Conservation (phyloP, 2,797 vertebrate species). For the Eutrigla gurnardus region DNA sequence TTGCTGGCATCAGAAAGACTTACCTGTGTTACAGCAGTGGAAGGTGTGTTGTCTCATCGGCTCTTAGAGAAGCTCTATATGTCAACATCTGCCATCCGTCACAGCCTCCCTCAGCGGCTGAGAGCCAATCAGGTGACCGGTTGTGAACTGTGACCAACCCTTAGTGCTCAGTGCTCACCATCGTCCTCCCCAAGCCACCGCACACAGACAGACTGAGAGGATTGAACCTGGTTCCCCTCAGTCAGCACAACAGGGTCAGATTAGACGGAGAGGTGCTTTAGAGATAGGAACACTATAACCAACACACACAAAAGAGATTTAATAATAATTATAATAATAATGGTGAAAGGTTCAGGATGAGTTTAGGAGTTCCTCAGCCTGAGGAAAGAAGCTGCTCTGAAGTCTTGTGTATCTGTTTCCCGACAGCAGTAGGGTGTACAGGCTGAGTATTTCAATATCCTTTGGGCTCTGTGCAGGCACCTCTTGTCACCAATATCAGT, state of each 20-base stretch:
- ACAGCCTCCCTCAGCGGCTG: background rate
- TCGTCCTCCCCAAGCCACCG: background rate
- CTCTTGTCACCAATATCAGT: too few relatives aligned
- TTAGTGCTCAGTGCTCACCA: background rate
- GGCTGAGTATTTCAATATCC: too few relatives aligned
- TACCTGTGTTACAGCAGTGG: slow-evolving; percentile 52
- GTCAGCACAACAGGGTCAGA: slow-evolving; percentile 71
- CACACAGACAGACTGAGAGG: slow-evolving; percentile 59
- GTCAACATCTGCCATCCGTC: slow-evolving; percentile 43
- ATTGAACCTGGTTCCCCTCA: slow-evolving; percentile 66
- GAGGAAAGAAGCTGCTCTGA: too few relatives aligned
- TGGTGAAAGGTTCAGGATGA: too few relatives aligned
- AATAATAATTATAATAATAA: background rate
- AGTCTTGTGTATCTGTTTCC: too few relatives aligned
- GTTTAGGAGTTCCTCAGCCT: too few relatives aligned
- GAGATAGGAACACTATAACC: too few relatives aligned
- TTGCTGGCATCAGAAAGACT: slow-evolving; percentile 26
- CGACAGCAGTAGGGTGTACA: too few relatives aligned
- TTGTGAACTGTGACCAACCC: slow-evolving; percentile 49
- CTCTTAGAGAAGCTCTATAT: slow-evolving; percentile 43
- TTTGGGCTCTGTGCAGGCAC: too few relatives aligned
- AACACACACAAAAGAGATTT: background rate
- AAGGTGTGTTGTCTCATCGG: background rate
- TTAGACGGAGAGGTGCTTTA: slow-evolving; percentile 25
- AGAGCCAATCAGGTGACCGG: slow-evolving; percentile 60